Evolutionary conservation across 2,797 vertebrate species (phyloP), one percentile per base, ranked within the genome.

Genomic region (Nothura maculosa): DNA sequence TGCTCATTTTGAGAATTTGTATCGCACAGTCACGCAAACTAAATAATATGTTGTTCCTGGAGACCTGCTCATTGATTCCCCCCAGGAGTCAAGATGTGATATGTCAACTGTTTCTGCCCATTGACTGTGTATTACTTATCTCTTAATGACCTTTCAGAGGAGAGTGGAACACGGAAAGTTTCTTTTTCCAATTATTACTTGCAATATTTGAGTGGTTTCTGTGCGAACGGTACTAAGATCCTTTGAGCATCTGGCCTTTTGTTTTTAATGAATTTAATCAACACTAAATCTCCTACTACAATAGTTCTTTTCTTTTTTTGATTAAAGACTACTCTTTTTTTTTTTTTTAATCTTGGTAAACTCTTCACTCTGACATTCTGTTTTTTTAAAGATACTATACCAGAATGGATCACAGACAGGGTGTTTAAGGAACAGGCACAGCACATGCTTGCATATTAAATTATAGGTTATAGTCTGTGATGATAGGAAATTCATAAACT

Each of bases 181-280:
- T 77, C 82, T 93, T 90, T 68, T 67, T 77, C 57, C 38, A 91
- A 50, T 81, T 88, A 83, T 79, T 76, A 38, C 82, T 81, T 88
- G 57, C 63, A 85, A 64, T 84, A 91, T 86, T 93, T 74, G 50
- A 92, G 87, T 54, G 6, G 8, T 72, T 93, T 67, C 84, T 82
- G 25, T 17, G 40, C 40, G 70, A 92, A 28, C 11, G 43, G 19
- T 4, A 21, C 79, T 63, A 86, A 19, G 75, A 87, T 62, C 20
- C 57, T 87, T 72, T 0, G 3, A 95, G 73, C 34, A 75, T 43
- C 66, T 85, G 66, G 76, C 36, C 48, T 85, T 90, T 86, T 62
- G 21, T 81, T 81, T 80, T 80, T 76, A 94, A 55, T 67, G 45
- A 91, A 86, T 88, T 93, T 91, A 77, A 90, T 94, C 87, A 92